Percentiles rank a stretch among this genome's conserved stretches.
phyloP scores from a whole-genome alignment of 2,113 vertebrate genomes.

The Antechinus flavipes region DNA sequence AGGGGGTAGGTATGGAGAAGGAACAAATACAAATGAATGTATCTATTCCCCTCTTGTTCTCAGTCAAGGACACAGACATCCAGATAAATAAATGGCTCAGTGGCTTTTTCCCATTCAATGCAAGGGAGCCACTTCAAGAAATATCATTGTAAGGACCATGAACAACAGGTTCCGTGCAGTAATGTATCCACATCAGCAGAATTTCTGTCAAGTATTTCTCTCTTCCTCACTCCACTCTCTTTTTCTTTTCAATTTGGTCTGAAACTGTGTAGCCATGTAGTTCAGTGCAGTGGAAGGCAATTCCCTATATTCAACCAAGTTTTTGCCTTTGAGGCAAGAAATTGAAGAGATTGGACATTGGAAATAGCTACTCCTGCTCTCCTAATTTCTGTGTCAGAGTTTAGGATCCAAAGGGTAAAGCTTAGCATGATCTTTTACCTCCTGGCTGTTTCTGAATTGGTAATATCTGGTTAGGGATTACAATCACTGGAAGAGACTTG shows the following conservation, averaged over 20 bases:
- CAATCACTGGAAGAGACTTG: background rate
- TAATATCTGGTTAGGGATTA: background rate
- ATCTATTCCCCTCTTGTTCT: background rate
- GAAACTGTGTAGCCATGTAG: background rate
- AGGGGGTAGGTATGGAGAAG: constrained; percentile 1
- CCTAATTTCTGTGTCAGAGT: background rate
- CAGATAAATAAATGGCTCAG: constrained; percentile 16
- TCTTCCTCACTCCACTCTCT: background rate
- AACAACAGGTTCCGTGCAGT: constrained; percentile 52
- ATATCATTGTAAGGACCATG: constrained; percentile 29
- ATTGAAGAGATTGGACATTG: background rate
- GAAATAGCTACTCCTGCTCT: background rate
- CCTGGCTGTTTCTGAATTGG: background rate
- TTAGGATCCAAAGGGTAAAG: background rate
- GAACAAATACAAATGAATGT: constrained; percentile 13
- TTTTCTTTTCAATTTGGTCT: background rate
- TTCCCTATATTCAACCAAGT: background rate
- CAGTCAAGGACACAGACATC: background rate
- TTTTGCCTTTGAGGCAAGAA: background rate
- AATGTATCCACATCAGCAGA: background rate
- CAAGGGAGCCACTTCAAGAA: background rate
- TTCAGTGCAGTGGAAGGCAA: too few relatives aligned
- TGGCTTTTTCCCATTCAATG: constrained; percentile 22
- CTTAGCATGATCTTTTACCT: background rate
- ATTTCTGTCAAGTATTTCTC: constrained; percentile 27